Base-by-base conservation (phyloP, 2,888 invertebrate genomes). In the Adineta ricciae region DNA sequence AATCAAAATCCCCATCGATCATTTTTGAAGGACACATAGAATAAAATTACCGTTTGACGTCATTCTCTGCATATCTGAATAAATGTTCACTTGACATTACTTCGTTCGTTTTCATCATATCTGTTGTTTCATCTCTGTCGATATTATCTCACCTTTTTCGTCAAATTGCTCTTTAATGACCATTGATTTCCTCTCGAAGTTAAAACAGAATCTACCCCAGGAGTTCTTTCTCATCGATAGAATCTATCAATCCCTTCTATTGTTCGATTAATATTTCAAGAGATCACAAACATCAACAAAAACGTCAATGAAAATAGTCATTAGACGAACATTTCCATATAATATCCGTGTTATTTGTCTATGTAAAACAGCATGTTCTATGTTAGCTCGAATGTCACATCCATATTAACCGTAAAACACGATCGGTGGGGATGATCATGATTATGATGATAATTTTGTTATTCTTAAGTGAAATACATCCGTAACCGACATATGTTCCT, bases 361-460 rank as follows among this genome's bases (percentile, higher is more conserved):
- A 64, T 64, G 64, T 64, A 27, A 64, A 64, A 64, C 64, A 64
- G 64, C 64, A 64, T 64, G 64, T 32, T 64, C 27, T 64, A 64
- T 36, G 36, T 36, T 36, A 64, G 64, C 64, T 64, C 64, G 64
- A 64, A 64, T 64, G 64, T 64, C 64, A 64, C 64, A 64, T 32
- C 4, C 9, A 64, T 64, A 64, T 32, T 64, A 19, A 64, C 64
- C 64, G 64, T 64, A 64, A 64, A 64, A 64, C 64, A 64, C 64
- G 64, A 32, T 64, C 64, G 64, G 64, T 64, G 27, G 64, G 46
- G 46, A 46, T 46, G 46, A 46, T 46, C 46, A 46, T 46, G 46
- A 46, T 46, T 46, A 46, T 64, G 64, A 64, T 64, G 32, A 64
- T 64, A 16, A 64, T 64, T 32, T 64, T 64, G 64, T 64, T 64